Percentiles rank a stretch among this genome's conserved stretches.
Evolutionary conservation across 1,140 invertebrate genomes (phyloP).

Genomic region (Microplitis mediator): DNA sequence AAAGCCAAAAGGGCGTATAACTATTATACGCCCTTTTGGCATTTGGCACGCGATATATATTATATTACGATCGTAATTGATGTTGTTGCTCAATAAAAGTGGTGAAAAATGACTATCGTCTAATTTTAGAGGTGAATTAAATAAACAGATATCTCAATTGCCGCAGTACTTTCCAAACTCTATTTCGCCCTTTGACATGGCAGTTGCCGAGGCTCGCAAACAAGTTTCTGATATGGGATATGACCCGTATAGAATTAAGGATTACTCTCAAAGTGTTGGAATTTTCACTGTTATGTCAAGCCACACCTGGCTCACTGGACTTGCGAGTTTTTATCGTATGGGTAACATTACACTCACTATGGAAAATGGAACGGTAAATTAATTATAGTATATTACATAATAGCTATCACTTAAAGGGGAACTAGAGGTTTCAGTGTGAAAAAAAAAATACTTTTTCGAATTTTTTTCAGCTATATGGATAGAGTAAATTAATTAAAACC

Average conservation of each 20-base stretch:
- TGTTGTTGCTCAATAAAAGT: neutral
- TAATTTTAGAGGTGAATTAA: conserved; percentile 59
- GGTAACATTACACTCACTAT: conserved; percentile 77
- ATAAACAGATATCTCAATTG: conserved; percentile 64
- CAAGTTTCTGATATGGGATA: conserved; percentile 72
- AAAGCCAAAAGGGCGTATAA: too few species aligned
- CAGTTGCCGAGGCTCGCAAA: conserved; percentile 74
- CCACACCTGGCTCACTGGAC: conserved; percentile 77
- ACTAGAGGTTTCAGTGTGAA: too few species aligned
- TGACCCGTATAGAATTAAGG: conserved; percentile 75
- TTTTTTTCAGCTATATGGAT: too few species aligned
- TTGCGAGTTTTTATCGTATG: conserved; percentile 80
- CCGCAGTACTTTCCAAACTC: conserved; percentile 82
- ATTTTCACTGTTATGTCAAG: conserved; percentile 71
- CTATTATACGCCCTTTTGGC: too few species aligned
- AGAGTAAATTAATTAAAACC: too few species aligned
- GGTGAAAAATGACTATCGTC: neutral
- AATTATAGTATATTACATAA: neutral
- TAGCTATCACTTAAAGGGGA: neutral
- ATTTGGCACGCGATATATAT: too few species aligned
- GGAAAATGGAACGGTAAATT: conserved; percentile 70
- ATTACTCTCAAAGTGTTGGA: conserved; percentile 74
- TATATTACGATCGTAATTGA: neutral
- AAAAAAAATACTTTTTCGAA: too few species aligned
- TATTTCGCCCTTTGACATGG: conserved; percentile 82